Evolutionary conservation across 2,888 invertebrate genomes (phyloP).

Genomic region (Antheraea yamamai): DNA sequence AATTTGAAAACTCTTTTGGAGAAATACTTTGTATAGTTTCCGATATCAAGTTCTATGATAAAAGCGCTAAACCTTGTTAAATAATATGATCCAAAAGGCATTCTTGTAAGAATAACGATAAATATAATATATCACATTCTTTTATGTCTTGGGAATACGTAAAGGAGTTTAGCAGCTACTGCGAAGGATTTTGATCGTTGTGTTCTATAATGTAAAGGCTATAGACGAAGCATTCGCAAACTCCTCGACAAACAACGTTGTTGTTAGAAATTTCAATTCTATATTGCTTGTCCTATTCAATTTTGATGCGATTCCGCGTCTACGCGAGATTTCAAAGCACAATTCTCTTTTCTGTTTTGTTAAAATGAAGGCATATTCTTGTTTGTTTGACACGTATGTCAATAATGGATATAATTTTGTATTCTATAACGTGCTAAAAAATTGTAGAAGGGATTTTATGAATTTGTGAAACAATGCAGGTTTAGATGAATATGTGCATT

Average conservation of each 20-base stretch:
- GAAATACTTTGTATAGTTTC: neutral
- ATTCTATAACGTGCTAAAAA: too few relatives aligned
- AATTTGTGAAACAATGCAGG: too few relatives aligned
- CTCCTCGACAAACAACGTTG: slow-evolving; percentile 2
- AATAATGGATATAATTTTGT: neutral
- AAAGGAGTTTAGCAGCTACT: neutral
- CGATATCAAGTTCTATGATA: neutral
- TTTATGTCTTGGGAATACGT: slow-evolving; percentile 9
- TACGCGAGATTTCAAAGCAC: slow-evolving; percentile 1
- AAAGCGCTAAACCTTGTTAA: neutral
- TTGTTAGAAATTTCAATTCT: slow-evolving; percentile 11
- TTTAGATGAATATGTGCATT: too few relatives aligned
- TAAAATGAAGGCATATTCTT: neutral
- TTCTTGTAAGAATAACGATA: neutral
- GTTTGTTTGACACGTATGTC: neutral
- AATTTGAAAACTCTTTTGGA: neutral
- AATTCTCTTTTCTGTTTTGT: slow-evolving; percentile 9
- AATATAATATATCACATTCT: slow-evolving; percentile 8
- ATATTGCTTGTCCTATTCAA: slow-evolving; percentile 18
- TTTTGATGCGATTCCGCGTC: slow-evolving; percentile 14
- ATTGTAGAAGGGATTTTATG: too few relatives aligned
- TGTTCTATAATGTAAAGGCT: neutral
- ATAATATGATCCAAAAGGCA: slow-evolving; percentile 1
- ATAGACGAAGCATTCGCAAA: neutral
- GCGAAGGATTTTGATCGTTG: slow-evolving; percentile 8